These are phyloP conservation scores for Hetaerina titia DNA, from an alignment of 2,888 invertebrate genomes.

Conservation along the genomic window DNA sequence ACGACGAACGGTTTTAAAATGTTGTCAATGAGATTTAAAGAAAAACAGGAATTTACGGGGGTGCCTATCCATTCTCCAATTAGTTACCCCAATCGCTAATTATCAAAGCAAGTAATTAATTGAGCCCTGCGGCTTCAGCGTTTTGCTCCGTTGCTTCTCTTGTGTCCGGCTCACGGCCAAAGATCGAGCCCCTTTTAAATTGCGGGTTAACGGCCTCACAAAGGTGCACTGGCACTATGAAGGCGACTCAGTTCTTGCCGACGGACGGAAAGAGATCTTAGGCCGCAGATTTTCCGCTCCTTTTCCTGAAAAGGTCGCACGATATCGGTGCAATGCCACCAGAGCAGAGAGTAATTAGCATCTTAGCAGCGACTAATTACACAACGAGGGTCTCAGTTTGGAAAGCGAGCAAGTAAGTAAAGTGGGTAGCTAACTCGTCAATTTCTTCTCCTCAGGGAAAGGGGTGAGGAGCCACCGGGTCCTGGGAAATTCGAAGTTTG, in stretches of 20 bases:
- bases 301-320: not conserved
- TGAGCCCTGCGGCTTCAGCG: not conserved
- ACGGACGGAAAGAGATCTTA: not conserved
- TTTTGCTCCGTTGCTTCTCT: not conserved
- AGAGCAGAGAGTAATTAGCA: conserved; percentile 22
- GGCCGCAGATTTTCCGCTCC: not conserved
- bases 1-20: no score
- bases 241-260: conserved; percentile 17
- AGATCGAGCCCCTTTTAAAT: not conserved
- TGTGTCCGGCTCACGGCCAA: conserved; percentile 1
- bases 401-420: not conserved
- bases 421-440: not conserved
- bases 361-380: not conserved
- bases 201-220: not conserved
- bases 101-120: not conserved
- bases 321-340: not conserved
- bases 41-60: no score
- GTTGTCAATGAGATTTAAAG: no score
- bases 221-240: not conserved
- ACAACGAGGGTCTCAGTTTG: not conserved
- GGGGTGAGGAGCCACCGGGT: not conserved
- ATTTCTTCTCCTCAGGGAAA: not conserved
- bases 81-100: not conserved
- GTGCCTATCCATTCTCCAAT: not conserved
- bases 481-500: not conserved